These are phyloP conservation scores for Synodontis membranacea DNA, from an alignment of 2,113 vertebrate species.

Conservation along the genomic window DNA sequence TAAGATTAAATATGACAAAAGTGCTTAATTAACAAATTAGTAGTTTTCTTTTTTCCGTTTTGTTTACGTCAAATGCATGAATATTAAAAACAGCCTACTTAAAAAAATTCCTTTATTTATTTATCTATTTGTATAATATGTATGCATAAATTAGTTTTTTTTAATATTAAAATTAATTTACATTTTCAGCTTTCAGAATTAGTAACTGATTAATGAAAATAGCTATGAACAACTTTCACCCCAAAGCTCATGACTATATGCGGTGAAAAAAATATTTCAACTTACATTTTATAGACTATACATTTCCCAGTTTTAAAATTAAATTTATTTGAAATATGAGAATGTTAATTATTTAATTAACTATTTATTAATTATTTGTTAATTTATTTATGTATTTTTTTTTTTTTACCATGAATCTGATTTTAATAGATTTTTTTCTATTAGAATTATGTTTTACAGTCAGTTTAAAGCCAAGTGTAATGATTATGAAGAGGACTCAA, in stretches of 20 bases:
- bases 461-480: background rate
- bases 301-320: background rate
- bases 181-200: background rate
- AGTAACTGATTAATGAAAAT: background rate
- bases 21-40: background rate
- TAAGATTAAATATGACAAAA: background rate
- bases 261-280: background rate
- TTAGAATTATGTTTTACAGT: background rate
- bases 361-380: too few relatives aligned
- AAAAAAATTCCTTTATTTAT: background rate
- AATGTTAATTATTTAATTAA: too few relatives aligned
- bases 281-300: background rate
- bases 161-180: background rate
- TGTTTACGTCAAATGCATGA: background rate
- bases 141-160: background rate
- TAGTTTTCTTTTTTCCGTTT: background rate
- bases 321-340: background rate
- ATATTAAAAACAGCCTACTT: background rate
- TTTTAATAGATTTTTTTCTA: background rate
- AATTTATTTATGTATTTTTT: background rate
- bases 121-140: background rate
- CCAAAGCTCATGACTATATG: background rate
- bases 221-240: background rate
- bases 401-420: background rate
- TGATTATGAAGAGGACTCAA: background rate